Evolutionary conservation across 1,140 invertebrate genomes (phyloP), one percentile per base, ranked within the genome.

Genomic region (Eufriesea mexicana): DNA sequence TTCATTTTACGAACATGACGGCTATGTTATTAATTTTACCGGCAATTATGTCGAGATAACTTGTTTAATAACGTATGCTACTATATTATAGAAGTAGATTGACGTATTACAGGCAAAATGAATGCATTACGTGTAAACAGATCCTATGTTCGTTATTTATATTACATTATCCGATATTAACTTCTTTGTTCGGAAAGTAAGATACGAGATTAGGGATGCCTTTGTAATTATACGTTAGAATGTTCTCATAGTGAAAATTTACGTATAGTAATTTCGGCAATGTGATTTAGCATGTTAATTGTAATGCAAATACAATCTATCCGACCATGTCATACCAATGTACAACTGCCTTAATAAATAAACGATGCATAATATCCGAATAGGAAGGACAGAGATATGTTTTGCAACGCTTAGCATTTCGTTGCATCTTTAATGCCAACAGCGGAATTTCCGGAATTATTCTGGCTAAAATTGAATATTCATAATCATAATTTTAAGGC

Each of bases 341-440:
- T 42, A 16, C 23, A 2, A 55, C 51, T 18, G 9, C 10, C 20
- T 57, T 78, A 57, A 78, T 64, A 66, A 55, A 47, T 57, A 78
- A 68, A 78, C 51, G 57, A 61, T 42, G 54, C 49, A n/a, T 62
- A 25, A 47, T 10, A 23, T 16, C 1, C 45, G 16, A 47, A 14
- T 0, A 42, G 49, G 72, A 14, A 74, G 45, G 57, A 49, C 57
- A 8, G 62, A 18, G 62, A 12, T 25, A 20, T 57, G 51, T 78
- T 67, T 77, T 51, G 75, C 62, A 42, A 77, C 59, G 62, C 64
- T 77, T 78, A 78, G 64, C 75, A 57, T 78, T 68, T 75, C 72
- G 72, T 75, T 78, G 75, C 75, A 78, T 78, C 64, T 67, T 78
- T 78, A 78, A 78, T 78, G 49, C 2, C 62, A 55, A 23, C 75